A percentile compares a stretch with the other conserved stretches of the same genome.
phyloP scores from a whole-genome alignment of 2,113 vertebrate species.

The Strix uralensis region DNA sequence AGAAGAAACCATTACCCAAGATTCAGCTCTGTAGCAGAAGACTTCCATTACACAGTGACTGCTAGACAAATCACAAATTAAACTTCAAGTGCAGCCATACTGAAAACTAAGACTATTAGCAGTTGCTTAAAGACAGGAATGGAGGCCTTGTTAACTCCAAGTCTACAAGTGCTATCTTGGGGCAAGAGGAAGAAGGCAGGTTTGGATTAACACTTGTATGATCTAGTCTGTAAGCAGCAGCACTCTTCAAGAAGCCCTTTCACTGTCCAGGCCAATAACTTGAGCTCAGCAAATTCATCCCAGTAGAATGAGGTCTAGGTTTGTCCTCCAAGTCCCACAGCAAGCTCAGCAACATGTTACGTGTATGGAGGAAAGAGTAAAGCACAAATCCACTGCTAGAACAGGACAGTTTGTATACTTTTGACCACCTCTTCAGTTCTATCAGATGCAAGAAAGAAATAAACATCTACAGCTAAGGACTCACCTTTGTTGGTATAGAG shows the following conservation, averaged over 20 bases:
- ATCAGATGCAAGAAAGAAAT: not conserved
- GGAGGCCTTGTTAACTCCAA: fast-evolving
- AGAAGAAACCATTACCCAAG: not conserved
- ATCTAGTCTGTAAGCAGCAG: not conserved
- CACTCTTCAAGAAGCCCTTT: not conserved
- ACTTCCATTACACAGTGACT: not conserved
- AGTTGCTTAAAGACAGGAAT: not conserved
- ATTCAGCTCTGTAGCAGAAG: not conserved
- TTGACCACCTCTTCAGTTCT: not conserved
- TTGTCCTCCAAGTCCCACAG: not conserved
- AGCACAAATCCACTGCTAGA: not conserved
- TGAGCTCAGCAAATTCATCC: not conserved
- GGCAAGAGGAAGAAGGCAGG: not conserved
- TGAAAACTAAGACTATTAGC: not conserved
- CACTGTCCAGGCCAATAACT: not conserved
- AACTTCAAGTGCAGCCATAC: not conserved
- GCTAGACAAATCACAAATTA: not conserved
- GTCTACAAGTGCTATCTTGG: not conserved
- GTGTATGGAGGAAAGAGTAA: not conserved
- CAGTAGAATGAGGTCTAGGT: not conserved
- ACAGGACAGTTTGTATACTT: not conserved
- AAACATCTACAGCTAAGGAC: not conserved
- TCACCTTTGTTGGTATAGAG: constrained; percentile 91
- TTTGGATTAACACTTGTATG: not conserved
- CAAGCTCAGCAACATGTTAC: not conserved